Evolutionary conservation across 2,113 vertebrate genomes (phyloP), one percentile per base, ranked within the genome.

Genomic region (Cacatua alba): DNA sequence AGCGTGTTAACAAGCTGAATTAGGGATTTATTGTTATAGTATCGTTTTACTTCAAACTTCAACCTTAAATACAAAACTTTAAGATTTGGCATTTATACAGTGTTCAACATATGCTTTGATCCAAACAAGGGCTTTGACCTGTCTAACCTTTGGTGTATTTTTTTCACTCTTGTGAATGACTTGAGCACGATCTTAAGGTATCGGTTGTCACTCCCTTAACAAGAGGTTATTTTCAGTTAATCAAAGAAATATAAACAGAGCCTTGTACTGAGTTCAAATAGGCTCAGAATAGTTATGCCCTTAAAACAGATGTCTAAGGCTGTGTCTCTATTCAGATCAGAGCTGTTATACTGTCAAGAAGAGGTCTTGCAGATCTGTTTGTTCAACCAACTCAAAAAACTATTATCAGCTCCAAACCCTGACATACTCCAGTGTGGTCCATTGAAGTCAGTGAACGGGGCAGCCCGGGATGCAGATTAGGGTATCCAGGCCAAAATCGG

Each of bases 141-240:
- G 52, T 74, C 55, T 94, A 95, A 95, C 95, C 93, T 84, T 62
- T 28, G 43, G 68, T 6, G 9, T 68, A 91, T 85, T 95, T 95
- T 87, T 95, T 95, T 93, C 1, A 0, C 79, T 92, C 70, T 91
- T 44, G 48, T 88, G 94, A 92, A 94, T 86, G 95, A 60, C 82
- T 95, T 51, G 41, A 94, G 92, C 83, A 82, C 86, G 87, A 94
- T 93, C 15, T 13, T 87, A 78, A 28, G 62, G 88, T 92, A 95
- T 97, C 84, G 0, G 91, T 35, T 97, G 92, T 95, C 96, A 94
- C 92, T 95, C 44, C 76, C 74, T 78, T 96, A 97, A 97, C 79
- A 72, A 95, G 92, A 94, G 93, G 96, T 90, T 97, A 95, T 91
- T 97, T 97, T 95, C 95, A 97, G 86, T 97, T 97, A 95, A 96